Percentiles rank a stretch among this genome's conserved stretches.
phyloP scores from a whole-genome alignment of 2,113 vertebrate genomes.

The Lamprologus speciosus region DNA sequence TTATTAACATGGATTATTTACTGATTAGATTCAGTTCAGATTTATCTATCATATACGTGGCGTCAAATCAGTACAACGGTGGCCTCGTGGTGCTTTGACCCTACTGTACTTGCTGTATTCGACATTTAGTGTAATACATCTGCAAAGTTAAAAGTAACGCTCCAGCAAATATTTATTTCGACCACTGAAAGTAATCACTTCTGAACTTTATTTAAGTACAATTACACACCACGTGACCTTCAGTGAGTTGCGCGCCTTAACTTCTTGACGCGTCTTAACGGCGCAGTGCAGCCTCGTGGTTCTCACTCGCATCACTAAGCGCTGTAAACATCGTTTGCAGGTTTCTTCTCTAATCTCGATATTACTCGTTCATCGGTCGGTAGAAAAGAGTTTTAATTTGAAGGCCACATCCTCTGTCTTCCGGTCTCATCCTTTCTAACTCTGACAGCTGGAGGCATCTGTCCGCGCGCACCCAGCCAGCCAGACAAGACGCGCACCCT shows the following conservation, averaged over 20 bases:
- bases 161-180: background rate
- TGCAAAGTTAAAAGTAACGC: background rate
- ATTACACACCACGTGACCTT: background rate
- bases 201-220: background rate
- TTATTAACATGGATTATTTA: background rate
- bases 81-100: background rate
- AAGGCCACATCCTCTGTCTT: background rate
- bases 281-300: background rate
- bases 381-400: slow-evolving; percentile 22
- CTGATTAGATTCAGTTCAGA: background rate
- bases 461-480: slow-evolving; percentile 1
- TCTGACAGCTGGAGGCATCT: slow-evolving; percentile 31
- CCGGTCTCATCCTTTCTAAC: background rate
- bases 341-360: background rate
- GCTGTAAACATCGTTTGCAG: background rate
- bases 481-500: slow-evolving; percentile 1
- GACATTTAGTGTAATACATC: background rate
- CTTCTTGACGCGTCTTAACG: background rate
- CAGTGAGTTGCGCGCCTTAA: background rate
- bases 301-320: background rate
- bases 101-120: background rate
- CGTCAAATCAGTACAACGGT: background rate
- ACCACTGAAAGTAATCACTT: background rate
- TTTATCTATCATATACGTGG: background rate
- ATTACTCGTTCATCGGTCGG: background rate